Conservation (phyloP, 2,888 invertebrate genomes). For the Cheilosia scutellata region DNA sequence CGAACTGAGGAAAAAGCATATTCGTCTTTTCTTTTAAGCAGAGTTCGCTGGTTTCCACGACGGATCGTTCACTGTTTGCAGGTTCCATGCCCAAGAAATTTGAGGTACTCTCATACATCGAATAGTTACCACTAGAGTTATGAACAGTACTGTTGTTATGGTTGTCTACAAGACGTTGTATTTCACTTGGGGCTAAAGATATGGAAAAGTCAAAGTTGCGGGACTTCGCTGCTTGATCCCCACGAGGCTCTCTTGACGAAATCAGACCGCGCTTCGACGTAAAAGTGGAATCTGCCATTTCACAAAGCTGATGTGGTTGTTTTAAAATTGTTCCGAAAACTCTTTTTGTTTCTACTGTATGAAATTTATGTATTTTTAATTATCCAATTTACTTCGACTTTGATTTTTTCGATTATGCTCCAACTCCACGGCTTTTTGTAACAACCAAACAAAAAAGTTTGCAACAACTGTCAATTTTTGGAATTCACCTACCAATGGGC, state of each 20-base stretch:
- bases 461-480: too few species aligned
- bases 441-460: too few species aligned
- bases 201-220: slow-evolving; percentile 77
- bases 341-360: too few species aligned
- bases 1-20: slow-evolving; percentile 81
- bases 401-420: too few species aligned
- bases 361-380: too few species aligned
- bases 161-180: slow-evolving; percentile 78
- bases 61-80: slow-evolving; percentile 54
- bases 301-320: neutral
- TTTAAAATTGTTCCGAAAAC: too few species aligned
- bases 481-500: too few species aligned
- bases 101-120: slow-evolving; percentile 54
- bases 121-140: slow-evolving; percentile 57
- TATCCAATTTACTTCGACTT: too few species aligned
- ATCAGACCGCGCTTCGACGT: slow-evolving; percentile 59
- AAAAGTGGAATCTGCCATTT: slow-evolving; percentile 55
- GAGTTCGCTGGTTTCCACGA: slow-evolving; percentile 46
- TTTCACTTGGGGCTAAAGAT: slow-evolving; percentile 79
- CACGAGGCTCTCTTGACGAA: slow-evolving; percentile 44
- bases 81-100: slow-evolving; percentile 65
- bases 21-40: slow-evolving; percentile 79
- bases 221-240: slow-evolving; percentile 12
- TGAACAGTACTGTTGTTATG: slow-evolving; percentile 34
- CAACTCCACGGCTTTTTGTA: too few species aligned